Percentiles rank a stretch among this genome's conserved stretches.
These are phyloP conservation scores for Pyrgus malvae DNA, from an alignment of 2,888 invertebrate genomes.

Conservation along the genomic window DNA sequence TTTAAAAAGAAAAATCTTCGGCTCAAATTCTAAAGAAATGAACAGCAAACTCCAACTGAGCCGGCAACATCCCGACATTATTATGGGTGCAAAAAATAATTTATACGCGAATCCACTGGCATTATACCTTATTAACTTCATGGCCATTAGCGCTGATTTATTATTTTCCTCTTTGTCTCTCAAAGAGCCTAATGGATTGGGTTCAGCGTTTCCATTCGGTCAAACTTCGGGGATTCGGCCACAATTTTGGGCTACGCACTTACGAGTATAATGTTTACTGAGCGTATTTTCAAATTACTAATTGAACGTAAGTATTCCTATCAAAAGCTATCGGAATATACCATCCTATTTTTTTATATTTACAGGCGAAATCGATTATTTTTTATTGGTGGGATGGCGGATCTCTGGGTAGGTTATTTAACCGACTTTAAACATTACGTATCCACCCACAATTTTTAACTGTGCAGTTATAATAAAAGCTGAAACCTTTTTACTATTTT, in stretches of 20 bases:
- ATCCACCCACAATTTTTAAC: no score
- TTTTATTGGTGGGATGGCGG: no score
- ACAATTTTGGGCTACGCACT: background rate
- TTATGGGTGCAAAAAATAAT: constrained; percentile 25
- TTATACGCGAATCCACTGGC: constrained; percentile 22
- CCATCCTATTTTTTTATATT: no score
- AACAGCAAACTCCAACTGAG: constrained; percentile 5
- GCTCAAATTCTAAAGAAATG: constrained; percentile 1
- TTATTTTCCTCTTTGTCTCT: constrained; percentile 26
- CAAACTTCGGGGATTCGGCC: constrained; percentile 5
- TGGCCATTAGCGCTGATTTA: constrained; percentile 26
- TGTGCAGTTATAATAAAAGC: no score
- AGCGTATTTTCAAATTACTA: no score
- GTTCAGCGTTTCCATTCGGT: constrained; percentile 17
- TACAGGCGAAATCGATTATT: no score
- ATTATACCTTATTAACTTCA: constrained; percentile 28
- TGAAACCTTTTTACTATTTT: no score
- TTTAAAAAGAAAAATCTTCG: background rate
- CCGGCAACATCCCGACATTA: constrained; percentile 20
- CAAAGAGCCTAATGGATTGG: constrained; percentile 26
- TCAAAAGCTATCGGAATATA: no score
- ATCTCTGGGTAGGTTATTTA: no score
- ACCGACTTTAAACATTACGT: no score
- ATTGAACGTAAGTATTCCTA: no score
- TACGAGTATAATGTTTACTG: no score